Base-by-base conservation (phyloP, 2,113 vertebrate genomes). In the Ochotona curzoniae region DNA sequence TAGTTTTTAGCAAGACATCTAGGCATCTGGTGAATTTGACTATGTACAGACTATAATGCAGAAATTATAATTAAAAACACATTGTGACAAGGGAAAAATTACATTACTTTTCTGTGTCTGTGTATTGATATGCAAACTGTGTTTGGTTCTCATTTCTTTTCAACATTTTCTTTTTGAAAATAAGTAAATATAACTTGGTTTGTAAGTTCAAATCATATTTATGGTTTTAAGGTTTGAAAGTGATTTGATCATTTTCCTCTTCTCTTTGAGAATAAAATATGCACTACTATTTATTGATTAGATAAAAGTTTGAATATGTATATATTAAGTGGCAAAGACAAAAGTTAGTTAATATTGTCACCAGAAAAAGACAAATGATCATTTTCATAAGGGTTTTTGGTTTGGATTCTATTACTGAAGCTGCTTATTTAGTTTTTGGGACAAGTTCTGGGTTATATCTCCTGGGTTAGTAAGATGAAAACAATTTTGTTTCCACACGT, bases 181-280 rank as follows among this genome's bases (percentile, higher is more conserved):
- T 38, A 84, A 69, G 44, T 88, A 74, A 17, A 71, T 79, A 25
- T 80, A 63, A 74, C 5, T 47, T 64, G 7, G 25, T 76, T 83
- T 63, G 54, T 32, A 20, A 71, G 18, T 44, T 74, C 47, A 87
- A 23, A 23, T 67, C 20, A 15, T 35, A 57, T 63, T 88, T 88
- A 44, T 38, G 89, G 30, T 70, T 92, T 69, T 54, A 93, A 78
- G 63, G 49, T 83, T 88, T 92, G 20, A 82, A 93, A 90, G 70
- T 38, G 57, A 57, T 69, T 69, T 69, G 28, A 67, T 2, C 2
- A 87, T 12, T 80, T 84, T 38, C 13, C 8, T 78, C 15, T 73
- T 87, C 14, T 92, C 47, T 76, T 35, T 70, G 63, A 17, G 20
- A 74, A 10, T 66, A 76, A 18, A 76, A 94, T 6, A 92, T 3